phyloP scores from a whole-genome alignment of 1,140 invertebrate genomes.

The Cydia amplana region DNA sequence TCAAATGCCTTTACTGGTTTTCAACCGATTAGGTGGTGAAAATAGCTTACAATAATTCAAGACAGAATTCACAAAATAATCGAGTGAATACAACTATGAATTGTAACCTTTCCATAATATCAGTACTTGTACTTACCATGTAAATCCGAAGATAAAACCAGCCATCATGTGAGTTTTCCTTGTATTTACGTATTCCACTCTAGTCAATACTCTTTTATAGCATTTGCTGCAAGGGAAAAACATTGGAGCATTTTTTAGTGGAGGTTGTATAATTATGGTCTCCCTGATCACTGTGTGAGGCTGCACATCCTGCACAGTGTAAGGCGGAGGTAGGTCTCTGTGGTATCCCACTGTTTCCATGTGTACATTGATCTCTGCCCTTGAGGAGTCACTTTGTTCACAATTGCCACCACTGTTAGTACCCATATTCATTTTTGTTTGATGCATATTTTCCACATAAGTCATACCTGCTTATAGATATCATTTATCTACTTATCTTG shows the following conservation, averaged over 20 bases:
- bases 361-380: slow-evolving; percentile 39
- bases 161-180: slow-evolving; percentile 65
- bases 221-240: slow-evolving; percentile 56
- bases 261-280: slow-evolving; percentile 55
- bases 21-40: too few species aligned
- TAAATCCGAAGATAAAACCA: slow-evolving; percentile 68
- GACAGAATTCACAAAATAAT: too few species aligned
- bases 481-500: slow-evolving; percentile 1
- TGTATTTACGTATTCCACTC: slow-evolving; percentile 61
- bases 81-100: not conserved
- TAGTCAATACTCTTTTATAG: slow-evolving; percentile 54
- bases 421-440: not conserved
- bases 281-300: slow-evolving; percentile 51
- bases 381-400: slow-evolving; percentile 35
- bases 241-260: slow-evolving; percentile 52
- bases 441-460: not conserved
- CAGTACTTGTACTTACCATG: slow-evolving; percentile 65
- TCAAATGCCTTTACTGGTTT: too few species aligned
- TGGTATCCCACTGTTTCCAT: slow-evolving; percentile 40
- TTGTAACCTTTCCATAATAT: not conserved
- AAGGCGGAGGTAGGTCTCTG: slow-evolving; percentile 59
- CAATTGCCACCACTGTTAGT: slow-evolving; percentile 40
- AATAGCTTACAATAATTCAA: too few species aligned
- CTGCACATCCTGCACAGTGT: slow-evolving; percentile 43
- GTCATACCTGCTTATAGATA: not conserved